Percentiles rank a stretch among this genome's conserved stretches.
Evolutionary conservation across 1,140 invertebrate species (phyloP).

Genomic region (Drosophila hydei): DNA sequence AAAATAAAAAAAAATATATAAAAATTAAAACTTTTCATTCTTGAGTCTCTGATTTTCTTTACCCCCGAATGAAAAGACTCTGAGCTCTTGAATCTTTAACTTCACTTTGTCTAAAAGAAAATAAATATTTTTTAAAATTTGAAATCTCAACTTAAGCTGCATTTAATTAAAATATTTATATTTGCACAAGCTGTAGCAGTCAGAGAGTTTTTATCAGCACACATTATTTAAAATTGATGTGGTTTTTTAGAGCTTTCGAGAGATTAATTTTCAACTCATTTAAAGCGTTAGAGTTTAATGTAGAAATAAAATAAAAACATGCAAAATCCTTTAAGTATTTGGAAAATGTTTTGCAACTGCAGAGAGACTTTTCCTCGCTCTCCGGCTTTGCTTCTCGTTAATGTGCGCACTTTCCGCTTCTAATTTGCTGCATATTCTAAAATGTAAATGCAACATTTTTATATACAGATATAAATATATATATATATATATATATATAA

Average conservation of each 20-base stretch:
- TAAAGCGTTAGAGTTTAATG: background rate
- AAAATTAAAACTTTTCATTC: no score
- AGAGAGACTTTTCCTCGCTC: slow-evolving; percentile 17
- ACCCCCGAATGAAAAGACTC: no score
- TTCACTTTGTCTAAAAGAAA: no score
- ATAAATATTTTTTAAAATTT: background rate
- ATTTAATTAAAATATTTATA: no score
- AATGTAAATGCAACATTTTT: slow-evolving; percentile 77
- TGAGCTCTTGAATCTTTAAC: no score
- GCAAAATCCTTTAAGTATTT: slow-evolving; percentile 10
- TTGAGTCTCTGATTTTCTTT: background rate
- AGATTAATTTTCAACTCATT: background rate
- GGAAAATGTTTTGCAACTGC: slow-evolving; percentile 23
- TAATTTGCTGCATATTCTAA: slow-evolving; percentile 77
- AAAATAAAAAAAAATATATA: no score
- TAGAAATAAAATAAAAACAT: background rate
- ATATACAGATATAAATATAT: slow-evolving; percentile 45
- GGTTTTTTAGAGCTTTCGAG: background rate
- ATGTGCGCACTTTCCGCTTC: slow-evolving; percentile 56
- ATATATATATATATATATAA: slow-evolving; percentile 8
- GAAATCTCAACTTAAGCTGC: background rate
- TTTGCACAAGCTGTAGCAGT: no score
- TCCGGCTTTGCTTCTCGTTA: slow-evolving; percentile 34
- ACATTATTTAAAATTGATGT: no score
- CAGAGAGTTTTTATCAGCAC: no score